A percentile compares a stretch with the other conserved stretches of the same genome.
phyloP scores from a whole-genome alignment of 2,113 vertebrate genomes.

The Arenaria interpres region DNA sequence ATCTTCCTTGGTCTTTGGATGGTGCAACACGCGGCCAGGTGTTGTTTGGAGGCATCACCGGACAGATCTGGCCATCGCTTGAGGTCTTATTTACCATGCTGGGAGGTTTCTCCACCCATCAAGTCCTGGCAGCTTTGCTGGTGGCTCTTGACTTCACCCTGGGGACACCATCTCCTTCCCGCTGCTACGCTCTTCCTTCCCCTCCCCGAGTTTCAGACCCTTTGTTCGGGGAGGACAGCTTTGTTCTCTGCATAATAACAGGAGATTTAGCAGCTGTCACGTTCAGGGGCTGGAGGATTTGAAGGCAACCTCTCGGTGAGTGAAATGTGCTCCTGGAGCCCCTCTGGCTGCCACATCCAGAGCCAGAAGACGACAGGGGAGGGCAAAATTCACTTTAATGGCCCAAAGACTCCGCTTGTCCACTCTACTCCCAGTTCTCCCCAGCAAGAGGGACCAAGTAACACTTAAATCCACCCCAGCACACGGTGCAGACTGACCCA shows the following conservation, averaged over 20 bases:
- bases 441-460: not conserved
- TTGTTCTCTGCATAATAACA: not conserved
- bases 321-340: not conserved
- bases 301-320: not conserved
- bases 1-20: not conserved
- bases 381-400: not conserved
- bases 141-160: not conserved
- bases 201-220: not conserved
- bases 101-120: not conserved
- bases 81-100: not conserved
- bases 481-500: not conserved
- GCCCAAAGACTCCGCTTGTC: not conserved
- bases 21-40: not conserved
- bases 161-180: not conserved
- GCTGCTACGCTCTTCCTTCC: not conserved
- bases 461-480: not conserved
- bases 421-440: not conserved
- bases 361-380: not conserved
- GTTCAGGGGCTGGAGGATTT: not conserved
- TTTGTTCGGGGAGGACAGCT: not conserved
- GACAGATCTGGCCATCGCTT: not conserved
- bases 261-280: slow-evolving; percentile 2
- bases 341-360: not conserved
- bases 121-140: not conserved
- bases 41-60: not conserved